phyloP scores from a whole-genome alignment of 2,797 vertebrate genomes.

The Petrocephalus sullivani region DNA sequence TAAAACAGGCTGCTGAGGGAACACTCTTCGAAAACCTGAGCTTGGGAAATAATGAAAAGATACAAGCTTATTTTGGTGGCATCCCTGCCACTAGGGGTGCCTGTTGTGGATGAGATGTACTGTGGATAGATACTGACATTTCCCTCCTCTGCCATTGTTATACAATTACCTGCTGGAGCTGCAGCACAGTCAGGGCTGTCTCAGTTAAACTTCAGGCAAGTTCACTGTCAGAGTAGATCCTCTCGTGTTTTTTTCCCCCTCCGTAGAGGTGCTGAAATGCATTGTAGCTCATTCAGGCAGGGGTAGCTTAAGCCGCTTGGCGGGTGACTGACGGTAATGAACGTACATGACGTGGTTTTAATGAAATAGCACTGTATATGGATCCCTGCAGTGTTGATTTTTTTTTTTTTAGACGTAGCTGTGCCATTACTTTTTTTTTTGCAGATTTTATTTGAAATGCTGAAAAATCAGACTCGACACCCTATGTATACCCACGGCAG shows the following conservation, averaged over 20 bases:
- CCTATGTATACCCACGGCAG: neutral
- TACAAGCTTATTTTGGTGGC: neutral
- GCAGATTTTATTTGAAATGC: conserved; percentile 5
- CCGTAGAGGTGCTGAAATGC: conserved; percentile 17
- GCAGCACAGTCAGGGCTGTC: neutral
- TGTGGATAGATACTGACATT: neutral
- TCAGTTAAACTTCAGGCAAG: neutral
- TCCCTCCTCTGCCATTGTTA: neutral
- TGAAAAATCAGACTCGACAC: neutral
- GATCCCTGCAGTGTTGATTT: neutral
- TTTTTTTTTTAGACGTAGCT: neutral
- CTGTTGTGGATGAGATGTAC: neutral
- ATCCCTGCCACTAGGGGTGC: neutral
- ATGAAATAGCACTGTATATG: conserved; percentile 15
- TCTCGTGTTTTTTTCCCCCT: conserved; percentile 14
- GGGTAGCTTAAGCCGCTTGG: conserved; percentile 37
- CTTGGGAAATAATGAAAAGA: conserved; percentile 48
- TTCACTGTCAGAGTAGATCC: neutral
- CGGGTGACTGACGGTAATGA: conserved; percentile 7
- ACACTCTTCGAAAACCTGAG: neutral
- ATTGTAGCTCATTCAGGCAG: conserved; percentile 53
- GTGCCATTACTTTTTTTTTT: neutral
- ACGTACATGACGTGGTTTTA: conserved; percentile 23
- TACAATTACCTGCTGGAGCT: neutral
- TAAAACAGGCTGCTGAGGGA: conserved; percentile 42